phyloP scores from a whole-genome alignment of 2,888 invertebrate genomes.

The Hydriomena furcata region DNA sequence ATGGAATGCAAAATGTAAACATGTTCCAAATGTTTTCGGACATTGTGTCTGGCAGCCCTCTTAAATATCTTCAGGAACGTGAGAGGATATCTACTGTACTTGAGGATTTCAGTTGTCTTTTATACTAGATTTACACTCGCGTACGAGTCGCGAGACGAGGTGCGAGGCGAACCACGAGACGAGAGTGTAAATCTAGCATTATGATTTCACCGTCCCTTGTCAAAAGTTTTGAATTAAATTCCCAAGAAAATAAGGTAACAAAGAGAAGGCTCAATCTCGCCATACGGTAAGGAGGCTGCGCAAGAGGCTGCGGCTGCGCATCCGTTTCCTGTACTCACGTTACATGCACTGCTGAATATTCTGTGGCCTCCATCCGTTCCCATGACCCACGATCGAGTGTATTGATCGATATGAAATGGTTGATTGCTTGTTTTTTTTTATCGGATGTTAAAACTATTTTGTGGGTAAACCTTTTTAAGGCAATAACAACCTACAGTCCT shows the following conservation, averaged over 20 bases:
- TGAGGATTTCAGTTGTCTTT: no score
- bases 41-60: no score
- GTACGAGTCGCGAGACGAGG: no score
- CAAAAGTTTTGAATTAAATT: background rate
- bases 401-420: constrained; percentile 26
- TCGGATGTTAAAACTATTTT: background rate
- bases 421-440: constrained; percentile 14
- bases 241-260: constrained; percentile 3
- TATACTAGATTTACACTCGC: no score
- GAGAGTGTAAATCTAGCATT: no score
- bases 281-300: constrained; percentile 51
- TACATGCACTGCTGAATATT: constrained; percentile 34
- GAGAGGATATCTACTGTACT: no score
- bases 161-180: no score
- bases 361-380: constrained; percentile 51
- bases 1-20: no score
- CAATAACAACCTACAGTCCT: no score
- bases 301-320: constrained; percentile 62
- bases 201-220: no score
- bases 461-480: background rate
- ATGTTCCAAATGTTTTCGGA: no score
- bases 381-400: constrained; percentile 49
- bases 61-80: no score
- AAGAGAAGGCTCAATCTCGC: constrained; percentile 15
- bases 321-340: constrained; percentile 68